Conservation (phyloP, 1,140 invertebrate species). For the Drosophila arawakana region DNA sequence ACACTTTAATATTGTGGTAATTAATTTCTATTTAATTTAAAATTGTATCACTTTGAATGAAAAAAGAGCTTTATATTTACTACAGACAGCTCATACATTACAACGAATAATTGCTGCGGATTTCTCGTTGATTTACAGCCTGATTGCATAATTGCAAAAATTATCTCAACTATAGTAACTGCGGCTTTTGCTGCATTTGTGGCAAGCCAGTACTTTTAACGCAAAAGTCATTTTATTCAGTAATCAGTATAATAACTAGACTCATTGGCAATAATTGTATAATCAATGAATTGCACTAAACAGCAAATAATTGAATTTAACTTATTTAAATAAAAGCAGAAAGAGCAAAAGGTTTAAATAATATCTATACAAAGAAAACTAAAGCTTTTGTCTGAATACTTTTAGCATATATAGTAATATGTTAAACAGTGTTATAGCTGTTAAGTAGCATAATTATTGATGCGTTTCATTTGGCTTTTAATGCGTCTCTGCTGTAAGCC, state of each 20-base stretch:
- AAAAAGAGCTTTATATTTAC: too few relatives aligned
- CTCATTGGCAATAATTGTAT: constrained; percentile 44
- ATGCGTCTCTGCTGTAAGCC: neutral
- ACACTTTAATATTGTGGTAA: too few relatives aligned
- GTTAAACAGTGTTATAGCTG: neutral
- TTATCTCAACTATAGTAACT: neutral
- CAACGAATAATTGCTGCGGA: neutral
- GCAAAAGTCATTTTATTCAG: constrained; percentile 29
- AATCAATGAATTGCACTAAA: constrained; percentile 41
- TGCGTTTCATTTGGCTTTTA: neutral
- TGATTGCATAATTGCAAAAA: constrained; percentile 33
- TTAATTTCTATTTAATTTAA: too few relatives aligned
- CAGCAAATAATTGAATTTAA: neutral
- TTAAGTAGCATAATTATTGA: neutral
- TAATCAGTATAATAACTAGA: constrained; percentile 42
- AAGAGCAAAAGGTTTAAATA: too few relatives aligned
- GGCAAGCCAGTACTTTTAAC: constrained; percentile 37
- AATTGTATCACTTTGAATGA: too few relatives aligned
- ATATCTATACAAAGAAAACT: neutral
- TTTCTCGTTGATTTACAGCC: constrained; percentile 4
- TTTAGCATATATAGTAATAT: too few relatives aligned
- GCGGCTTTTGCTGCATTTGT: constrained; percentile 31
- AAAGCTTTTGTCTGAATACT: too few relatives aligned
- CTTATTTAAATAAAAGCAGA: neutral
- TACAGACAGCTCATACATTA: too few relatives aligned